Conservation (phyloP, 2,888 invertebrate species). For the Caenorhabditis angaria region DNA sequence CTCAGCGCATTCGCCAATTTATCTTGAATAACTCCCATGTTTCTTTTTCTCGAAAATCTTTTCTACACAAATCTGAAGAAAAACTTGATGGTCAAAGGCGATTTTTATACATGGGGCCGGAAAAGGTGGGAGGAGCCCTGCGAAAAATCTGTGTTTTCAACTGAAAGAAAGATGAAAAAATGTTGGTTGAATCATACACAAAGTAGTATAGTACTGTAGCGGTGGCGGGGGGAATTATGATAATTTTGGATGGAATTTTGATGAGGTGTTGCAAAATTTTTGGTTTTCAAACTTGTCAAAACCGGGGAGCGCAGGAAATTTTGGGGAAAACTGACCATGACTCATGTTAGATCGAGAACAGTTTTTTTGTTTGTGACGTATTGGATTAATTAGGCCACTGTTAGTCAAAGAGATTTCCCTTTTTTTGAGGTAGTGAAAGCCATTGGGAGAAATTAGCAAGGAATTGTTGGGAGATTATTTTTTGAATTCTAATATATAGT, state of each 20-base stretch:
- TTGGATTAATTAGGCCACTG: too few relatives aligned
- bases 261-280: neutral
- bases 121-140: neutral
- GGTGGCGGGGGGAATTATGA: neutral
- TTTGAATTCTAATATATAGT: too few relatives aligned
- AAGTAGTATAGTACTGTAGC: neutral
- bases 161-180: too few relatives aligned
- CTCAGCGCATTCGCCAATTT: constrained; percentile 49
- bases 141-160: too few relatives aligned
- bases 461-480: too few relatives aligned
- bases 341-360: too few relatives aligned
- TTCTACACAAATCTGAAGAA: neutral
- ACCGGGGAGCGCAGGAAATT: neutral
- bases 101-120: neutral
- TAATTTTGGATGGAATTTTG: neutral
- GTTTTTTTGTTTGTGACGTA: too few relatives aligned
- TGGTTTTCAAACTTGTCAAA: neutral
- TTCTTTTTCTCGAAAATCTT: neutral
- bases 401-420: too few relatives aligned
- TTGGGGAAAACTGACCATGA: too few relatives aligned
- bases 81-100: neutral
- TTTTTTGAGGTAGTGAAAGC: too few relatives aligned
- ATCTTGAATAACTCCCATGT: constrained; percentile 45
- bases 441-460: too few relatives aligned
- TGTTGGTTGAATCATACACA: too few relatives aligned